A percentile compares a stretch with the other conserved stretches of the same genome.
Evolutionary conservation across 2,888 invertebrate species (phyloP).

Genomic region (Callyntrura sp.): DNA sequence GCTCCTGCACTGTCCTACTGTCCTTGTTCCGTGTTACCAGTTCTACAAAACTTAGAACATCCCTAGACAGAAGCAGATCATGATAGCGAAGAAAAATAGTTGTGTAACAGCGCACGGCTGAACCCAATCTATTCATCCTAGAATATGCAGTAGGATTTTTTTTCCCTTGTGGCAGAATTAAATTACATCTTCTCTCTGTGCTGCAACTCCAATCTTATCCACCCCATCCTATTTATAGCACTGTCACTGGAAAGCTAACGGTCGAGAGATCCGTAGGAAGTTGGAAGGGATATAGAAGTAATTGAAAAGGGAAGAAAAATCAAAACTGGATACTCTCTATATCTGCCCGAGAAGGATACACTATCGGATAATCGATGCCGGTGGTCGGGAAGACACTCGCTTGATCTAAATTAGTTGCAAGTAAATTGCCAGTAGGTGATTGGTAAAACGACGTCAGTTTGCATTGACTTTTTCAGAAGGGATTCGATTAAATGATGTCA

Average conservation of each 20-base stretch:
- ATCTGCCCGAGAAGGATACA: not conserved
- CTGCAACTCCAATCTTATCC: constrained; percentile 12
- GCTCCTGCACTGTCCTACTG: not conserved
- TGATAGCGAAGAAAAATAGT: not conserved
- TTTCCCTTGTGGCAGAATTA: constrained; percentile 43
- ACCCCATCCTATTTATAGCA: constrained; percentile 10
- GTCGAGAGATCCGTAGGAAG: not conserved
- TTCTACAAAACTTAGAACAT: not conserved
- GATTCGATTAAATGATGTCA: no score
- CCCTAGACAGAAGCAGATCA: not conserved
- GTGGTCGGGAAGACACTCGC: no score
- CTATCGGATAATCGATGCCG: no score
- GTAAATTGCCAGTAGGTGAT: no score
- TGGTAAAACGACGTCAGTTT: no score
- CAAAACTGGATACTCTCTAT: not conserved
- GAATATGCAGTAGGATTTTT: constrained; percentile 7
- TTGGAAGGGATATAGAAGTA: not conserved
- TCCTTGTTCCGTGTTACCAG: not conserved
- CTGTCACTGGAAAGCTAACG: not conserved
- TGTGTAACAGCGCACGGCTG: not conserved
- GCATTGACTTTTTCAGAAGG: no score
- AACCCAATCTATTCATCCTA: not conserved
- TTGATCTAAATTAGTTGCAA: no score
- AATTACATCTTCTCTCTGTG: constrained; percentile 19
- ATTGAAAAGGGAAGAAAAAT: constrained; percentile 15